These are phyloP conservation scores for Boleophthalmus pectinirostris DNA, from an alignment of 2,113 vertebrate species.

Conservation along the genomic window DNA sequence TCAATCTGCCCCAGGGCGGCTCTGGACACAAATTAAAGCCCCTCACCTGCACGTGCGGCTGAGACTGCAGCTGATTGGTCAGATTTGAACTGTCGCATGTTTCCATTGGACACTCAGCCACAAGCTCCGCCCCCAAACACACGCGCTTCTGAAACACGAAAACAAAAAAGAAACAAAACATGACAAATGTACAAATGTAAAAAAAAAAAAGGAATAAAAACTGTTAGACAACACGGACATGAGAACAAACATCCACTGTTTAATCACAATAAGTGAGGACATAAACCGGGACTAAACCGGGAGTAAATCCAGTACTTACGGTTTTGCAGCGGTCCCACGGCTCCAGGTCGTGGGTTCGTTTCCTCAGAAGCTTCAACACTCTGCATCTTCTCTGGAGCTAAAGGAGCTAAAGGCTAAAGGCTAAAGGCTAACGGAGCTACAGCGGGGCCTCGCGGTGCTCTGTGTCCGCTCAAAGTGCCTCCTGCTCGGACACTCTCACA, in stretches of 20 bases:
- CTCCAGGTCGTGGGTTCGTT: neutral
- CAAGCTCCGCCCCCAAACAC: slow-evolving; percentile 7
- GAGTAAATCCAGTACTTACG: neutral
- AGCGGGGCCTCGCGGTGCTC: neutral
- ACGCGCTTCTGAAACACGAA: slow-evolving; percentile 5
- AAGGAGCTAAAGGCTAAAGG: neutral
- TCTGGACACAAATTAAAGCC: no score
- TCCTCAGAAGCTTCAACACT: neutral
- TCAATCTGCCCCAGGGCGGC: no score
- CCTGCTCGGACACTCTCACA: neutral
- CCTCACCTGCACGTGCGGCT: neutral
- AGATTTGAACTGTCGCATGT: slow-evolving; percentile 2
- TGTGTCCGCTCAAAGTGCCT: neutral
- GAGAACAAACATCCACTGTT: neutral
- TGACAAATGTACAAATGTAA: no score
- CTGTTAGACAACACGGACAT: no score
- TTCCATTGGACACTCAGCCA: slow-evolving; percentile 1
- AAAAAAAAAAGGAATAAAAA: neutral
- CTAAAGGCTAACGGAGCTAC: neutral
- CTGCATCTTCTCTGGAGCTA: slow-evolving; percentile 1
- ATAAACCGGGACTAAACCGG: neutral
- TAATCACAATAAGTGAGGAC: neutral
- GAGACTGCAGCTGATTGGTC: neutral
- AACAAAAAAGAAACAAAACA: neutral
- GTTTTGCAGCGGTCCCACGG: slow-evolving; percentile 2